A percentile compares a stretch with the other conserved stretches of the same genome.
Conservation (phyloP, 2,888 invertebrate species). For the Auanema freiburgensis region DNA sequence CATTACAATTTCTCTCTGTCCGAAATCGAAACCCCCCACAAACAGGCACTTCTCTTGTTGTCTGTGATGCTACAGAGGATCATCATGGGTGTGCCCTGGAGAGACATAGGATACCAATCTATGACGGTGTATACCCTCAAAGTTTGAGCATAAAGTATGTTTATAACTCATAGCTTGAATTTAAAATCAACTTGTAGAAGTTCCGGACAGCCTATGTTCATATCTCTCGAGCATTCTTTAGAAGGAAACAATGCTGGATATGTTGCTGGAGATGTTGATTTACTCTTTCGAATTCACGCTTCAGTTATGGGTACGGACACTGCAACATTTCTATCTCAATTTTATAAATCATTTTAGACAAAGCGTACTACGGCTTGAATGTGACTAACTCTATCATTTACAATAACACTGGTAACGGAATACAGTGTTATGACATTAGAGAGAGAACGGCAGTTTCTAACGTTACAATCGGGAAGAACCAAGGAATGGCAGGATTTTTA, state of each 20-base stretch:
- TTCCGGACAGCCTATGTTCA: slow-evolving; percentile 49
- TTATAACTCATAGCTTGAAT: slow-evolving; percentile 5
- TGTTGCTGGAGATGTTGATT: slow-evolving; percentile 52
- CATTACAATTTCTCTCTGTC: slow-evolving; percentile 61
- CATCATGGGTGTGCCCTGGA: slow-evolving; percentile 25
- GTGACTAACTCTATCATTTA: slow-evolving; percentile 82
- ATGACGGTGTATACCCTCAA: slow-evolving; percentile 56
- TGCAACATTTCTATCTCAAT: not conserved
- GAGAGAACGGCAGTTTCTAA: slow-evolving; percentile 62
- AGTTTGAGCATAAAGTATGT: slow-evolving; percentile 50
- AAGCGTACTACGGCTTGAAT: slow-evolving; percentile 77
- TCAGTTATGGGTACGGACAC: slow-evolving; percentile 45
- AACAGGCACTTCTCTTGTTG: slow-evolving; percentile 24
- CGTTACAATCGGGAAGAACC: slow-evolving; percentile 59
- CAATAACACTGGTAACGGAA: slow-evolving; percentile 88
- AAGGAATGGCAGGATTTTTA: slow-evolving; percentile 55
- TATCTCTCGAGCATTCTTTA: slow-evolving; percentile 48
- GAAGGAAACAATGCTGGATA: slow-evolving; percentile 41
- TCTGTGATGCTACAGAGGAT: slow-evolving; percentile 36
- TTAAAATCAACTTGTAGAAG: slow-evolving; percentile 24
- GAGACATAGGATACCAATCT: slow-evolving; percentile 50
- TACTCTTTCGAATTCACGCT: slow-evolving; percentile 60
- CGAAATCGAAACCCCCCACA: slow-evolving; percentile 39
- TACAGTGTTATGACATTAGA: slow-evolving; percentile 86
- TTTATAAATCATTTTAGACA: slow-evolving; percentile 39